Evolutionary conservation across 92 coral and sea anemone species (phyloP).

Genomic region (Bergia sp.): DNA sequence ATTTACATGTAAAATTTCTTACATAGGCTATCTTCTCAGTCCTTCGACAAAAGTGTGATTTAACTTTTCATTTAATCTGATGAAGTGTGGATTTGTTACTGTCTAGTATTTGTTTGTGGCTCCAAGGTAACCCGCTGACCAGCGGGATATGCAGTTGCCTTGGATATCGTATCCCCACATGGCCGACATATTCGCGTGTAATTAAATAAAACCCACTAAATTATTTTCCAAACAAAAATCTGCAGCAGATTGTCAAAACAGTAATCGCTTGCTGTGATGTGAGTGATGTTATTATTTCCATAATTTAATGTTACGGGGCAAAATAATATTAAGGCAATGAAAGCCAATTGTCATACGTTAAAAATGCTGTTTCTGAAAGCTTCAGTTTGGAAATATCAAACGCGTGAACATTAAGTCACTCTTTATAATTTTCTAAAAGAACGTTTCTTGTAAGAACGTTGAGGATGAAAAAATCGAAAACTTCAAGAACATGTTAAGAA

Average conservation of each 20-base stretch:
- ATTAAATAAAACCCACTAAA: neutral
- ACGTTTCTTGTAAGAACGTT: too few relatives aligned
- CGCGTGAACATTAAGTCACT: too few relatives aligned
- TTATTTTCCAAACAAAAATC: neutral
- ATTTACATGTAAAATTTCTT: neutral
- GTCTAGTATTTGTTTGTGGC: neutral
- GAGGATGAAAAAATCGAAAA: too few relatives aligned
- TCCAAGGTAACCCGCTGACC: neutral
- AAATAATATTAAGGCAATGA: too few relatives aligned
- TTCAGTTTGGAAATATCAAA: too few relatives aligned
- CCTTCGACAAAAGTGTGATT: neutral
- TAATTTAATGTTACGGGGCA: neutral
- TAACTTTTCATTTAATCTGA: neutral
- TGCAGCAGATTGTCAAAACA: neutral
- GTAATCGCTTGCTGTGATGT: neutral
- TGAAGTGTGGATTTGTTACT: neutral
- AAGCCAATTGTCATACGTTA: neutral
- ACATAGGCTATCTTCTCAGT: neutral
- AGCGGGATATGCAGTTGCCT: neutral
- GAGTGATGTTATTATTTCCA: neutral
- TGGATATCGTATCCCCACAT: neutral
- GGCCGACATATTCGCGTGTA: neutral
- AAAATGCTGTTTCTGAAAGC: too few relatives aligned
- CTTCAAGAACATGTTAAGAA: too few relatives aligned
- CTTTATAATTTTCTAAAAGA: too few relatives aligned